phyloP scores from a whole-genome alignment of 2,113 vertebrate species.

The Triplophysa rosa region DNA sequence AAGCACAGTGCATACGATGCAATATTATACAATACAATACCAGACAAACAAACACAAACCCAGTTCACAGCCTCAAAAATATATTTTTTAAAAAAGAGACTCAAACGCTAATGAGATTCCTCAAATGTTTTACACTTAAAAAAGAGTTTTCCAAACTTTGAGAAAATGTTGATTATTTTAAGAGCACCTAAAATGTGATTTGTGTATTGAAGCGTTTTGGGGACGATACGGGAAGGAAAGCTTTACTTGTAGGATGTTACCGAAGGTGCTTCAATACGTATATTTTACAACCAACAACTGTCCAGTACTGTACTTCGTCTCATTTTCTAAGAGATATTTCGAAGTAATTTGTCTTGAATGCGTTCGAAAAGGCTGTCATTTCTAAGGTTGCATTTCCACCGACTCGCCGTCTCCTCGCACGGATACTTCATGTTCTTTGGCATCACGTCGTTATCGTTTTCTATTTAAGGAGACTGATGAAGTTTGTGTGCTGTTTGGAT shows the following conservation, averaged over 20 bases:
- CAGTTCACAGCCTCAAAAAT: conserved; percentile 80
- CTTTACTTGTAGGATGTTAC: not conserved
- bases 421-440: conserved; percentile 48
- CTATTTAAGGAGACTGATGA: conserved; percentile 24
- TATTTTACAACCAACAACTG: not conserved
- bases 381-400: conserved; percentile 21
- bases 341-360: not conserved
- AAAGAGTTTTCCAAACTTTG: not conserved
- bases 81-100: conserved; percentile 45
- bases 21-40: conserved; percentile 62
- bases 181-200: not conserved
- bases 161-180: not conserved
- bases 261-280: not conserved
- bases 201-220: not conserved
- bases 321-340: not conserved
- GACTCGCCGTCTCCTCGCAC: conserved; percentile 38
- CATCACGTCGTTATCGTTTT: conserved; percentile 11
- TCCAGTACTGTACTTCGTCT: conserved; percentile 2
- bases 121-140: not conserved
- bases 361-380: conserved; percentile 7
- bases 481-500: conserved; percentile 22
- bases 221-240: not conserved
- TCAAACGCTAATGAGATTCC: conserved; percentile 4
- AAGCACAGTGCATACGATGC: conserved; percentile 83
- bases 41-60: conserved; percentile 63